A percentile compares a stretch with the other conserved stretches of the same genome.
These are phyloP conservation scores for Varecia variegata DNA, from an alignment of 2,797 vertebrate species.

Conservation along the genomic window DNA sequence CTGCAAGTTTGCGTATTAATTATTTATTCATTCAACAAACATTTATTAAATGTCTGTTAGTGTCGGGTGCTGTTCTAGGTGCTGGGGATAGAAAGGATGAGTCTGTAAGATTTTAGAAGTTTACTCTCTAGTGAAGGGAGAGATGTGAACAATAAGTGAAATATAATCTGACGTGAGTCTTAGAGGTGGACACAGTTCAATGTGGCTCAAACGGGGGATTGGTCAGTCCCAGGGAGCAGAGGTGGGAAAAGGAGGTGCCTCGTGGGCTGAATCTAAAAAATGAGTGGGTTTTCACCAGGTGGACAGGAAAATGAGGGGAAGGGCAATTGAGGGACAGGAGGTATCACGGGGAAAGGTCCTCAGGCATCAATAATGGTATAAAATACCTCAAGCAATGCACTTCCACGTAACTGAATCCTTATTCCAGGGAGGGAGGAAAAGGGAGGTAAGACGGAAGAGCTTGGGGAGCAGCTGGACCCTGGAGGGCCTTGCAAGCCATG, in stretches of 20 bases:
- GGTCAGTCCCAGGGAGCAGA: not conserved
- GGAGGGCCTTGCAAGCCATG: not conserved
- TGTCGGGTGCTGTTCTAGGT: not conserved
- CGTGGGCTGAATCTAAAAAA: not conserved
- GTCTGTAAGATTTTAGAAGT: not conserved
- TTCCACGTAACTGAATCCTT: not conserved
- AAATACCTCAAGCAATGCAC: not conserved
- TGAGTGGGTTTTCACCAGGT: not conserved
- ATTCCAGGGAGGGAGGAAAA: too few species aligned
- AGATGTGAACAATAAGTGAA: not conserved
- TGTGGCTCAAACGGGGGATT: not conserved
- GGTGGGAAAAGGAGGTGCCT: too few species aligned
- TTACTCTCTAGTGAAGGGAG: not conserved
- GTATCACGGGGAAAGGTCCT: not conserved
- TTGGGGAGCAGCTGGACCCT: not conserved
- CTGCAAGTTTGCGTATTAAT: not conserved
- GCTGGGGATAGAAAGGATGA: not conserved
- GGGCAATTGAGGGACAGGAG: not conserved
- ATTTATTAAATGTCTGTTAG: not conserved
- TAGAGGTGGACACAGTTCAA: not conserved
- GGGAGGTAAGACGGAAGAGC: not conserved
- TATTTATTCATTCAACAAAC: not conserved
- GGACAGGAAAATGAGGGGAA: not conserved
- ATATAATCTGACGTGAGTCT: not conserved
- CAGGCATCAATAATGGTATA: not conserved